These are phyloP conservation scores for Agrilus mali DNA, from an alignment of 2,888 invertebrate genomes.

Conservation along the genomic window DNA sequence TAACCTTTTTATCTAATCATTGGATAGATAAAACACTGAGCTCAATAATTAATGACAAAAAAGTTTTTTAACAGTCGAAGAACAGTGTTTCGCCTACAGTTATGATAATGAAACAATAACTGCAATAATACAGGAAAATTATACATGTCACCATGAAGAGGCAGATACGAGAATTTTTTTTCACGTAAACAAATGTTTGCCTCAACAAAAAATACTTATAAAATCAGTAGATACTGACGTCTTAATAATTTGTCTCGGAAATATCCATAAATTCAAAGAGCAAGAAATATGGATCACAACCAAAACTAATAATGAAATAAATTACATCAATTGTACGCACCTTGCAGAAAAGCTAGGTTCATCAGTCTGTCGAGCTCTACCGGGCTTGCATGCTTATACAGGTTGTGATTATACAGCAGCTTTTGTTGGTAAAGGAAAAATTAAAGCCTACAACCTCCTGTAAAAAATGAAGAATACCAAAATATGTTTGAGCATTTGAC, in stretches of 20 bases:
- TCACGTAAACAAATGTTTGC: conserved; percentile 8
- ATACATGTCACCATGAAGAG: conserved; percentile 10
- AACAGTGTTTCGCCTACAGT: conserved; percentile 6
- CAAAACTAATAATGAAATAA: no score
- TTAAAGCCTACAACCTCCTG: no score
- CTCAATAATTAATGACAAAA: conserved; percentile 11
- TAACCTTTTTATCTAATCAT: conserved; percentile 2
- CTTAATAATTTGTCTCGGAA: conserved; percentile 11
- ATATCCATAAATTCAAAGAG: conserved; percentile 9
- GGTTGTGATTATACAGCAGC: no score
- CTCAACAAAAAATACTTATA: conserved; percentile 9
- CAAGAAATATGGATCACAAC: no score
- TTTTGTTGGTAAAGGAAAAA: no score
- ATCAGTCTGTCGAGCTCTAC: no score
- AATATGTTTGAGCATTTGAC: no score
- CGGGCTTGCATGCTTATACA: no score
- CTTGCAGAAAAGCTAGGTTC: no score
- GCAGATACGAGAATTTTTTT: conserved; percentile 13
- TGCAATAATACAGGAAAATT: conserved; percentile 6
- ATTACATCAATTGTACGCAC: no score
- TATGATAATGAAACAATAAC: background rate
- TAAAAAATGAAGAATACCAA: no score
- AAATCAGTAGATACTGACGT: conserved; percentile 13
- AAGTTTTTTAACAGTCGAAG: conserved; percentile 9
- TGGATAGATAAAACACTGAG: conserved; percentile 6